Base-by-base conservation (phyloP, 2,888 invertebrate genomes). In the Synanthedon tipuliformis region DNA sequence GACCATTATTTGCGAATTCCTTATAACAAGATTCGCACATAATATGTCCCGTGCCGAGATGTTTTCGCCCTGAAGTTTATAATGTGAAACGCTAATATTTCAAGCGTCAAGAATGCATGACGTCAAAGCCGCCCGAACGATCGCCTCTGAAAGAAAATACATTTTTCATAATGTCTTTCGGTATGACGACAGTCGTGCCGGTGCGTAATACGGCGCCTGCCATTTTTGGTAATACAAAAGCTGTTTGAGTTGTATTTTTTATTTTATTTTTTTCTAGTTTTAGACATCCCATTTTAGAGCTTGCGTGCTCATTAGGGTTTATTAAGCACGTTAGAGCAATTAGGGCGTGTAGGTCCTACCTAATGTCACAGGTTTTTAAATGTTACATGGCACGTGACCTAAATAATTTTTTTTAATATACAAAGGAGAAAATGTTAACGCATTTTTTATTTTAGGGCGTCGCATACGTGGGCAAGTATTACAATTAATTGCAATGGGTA, bases 141-240 rank as follows among this genome's bases (percentile, higher is more conserved):
- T 62, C 65, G 65, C 61, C 64, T 62, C 63, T 66, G 65, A 75
- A 75, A 71, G 70, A 74, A 77, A 73, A 78, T 70, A 68, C 65
- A 73, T 75, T 73, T 73, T 75, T 72, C 68, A 73, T 68, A 65
- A 71, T 64, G 65, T 66, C 63, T 62, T 57, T 61, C 54, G 57
- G 59, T 65, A 61, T 68, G 68, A 63, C 64, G 65, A 58, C 48
- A 48, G 53, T 23, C 15, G 23, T 62, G 57, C 62, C 61, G 62
- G 64, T 67, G 68, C 67, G 67, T 66, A 66, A 61, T 62, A 62
- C 54, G 53, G 59, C 58, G 54, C 57, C 12, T 59, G 54, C 60
- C 62, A 52, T 61, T 65, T 64, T 62, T 54, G 60, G 57, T 34
- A 40, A 13, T 51, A 45, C 18, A 11, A 12, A 23, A 18, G n/a